phyloP scores from a whole-genome alignment of 2,113 vertebrate species.

The Pseudorhombus dupliciocellatus region DNA sequence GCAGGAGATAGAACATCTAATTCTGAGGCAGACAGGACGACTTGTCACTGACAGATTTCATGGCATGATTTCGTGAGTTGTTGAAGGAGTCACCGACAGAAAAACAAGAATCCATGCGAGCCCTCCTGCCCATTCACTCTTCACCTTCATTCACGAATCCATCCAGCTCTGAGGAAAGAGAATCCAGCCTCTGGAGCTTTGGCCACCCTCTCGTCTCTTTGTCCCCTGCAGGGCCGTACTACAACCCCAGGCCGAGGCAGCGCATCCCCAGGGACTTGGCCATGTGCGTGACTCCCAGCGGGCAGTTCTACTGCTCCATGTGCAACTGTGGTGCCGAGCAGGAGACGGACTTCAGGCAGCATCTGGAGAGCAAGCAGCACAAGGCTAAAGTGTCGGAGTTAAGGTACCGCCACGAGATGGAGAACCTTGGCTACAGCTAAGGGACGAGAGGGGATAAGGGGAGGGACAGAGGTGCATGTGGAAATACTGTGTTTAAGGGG shows the following conservation, averaged over 20 bases:
- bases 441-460: neutral
- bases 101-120: neutral
- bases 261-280: constrained; percentile 95
- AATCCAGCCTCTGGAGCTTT: neutral
- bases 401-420: constrained; percentile 96
- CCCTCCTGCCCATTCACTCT: neutral
- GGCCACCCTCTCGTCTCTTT: neutral
- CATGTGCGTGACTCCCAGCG: constrained; percentile 98
- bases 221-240: constrained; percentile 88
- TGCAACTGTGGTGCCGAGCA: constrained; percentile 95
- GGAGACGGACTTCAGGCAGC: constrained; percentile 94
- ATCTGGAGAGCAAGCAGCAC: constrained; percentile 97
- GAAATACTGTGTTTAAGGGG: constrained; percentile 17
- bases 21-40: no score
- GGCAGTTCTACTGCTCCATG: constrained; percentile 99
- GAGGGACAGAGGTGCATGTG: neutral
- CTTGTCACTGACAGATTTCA: no score
- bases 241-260: constrained; percentile 93
- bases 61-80: no score
- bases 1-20: no score
- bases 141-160: neutral
- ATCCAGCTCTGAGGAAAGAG: neutral
- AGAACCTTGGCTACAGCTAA: constrained; percentile 95
- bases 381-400: constrained; percentile 97
- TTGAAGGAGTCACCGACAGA: no score